phyloP scores from a whole-genome alignment of 2,797 vertebrate genomes.

The Hirundo rustica region DNA sequence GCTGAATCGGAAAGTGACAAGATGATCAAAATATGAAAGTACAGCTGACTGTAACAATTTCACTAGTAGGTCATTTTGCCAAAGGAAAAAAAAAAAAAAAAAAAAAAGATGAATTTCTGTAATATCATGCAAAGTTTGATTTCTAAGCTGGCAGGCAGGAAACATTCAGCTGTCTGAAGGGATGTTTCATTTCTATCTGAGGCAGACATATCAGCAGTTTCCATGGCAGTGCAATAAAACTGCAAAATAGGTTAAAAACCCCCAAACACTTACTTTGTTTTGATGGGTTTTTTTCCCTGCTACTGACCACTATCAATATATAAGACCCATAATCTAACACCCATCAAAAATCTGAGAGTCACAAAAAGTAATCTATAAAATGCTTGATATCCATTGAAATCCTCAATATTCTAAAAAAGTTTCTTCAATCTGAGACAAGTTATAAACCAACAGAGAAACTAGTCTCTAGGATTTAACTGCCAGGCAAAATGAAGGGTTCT shows the following conservation, averaged over 20 bases:
- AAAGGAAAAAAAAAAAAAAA: constrained; percentile 48
- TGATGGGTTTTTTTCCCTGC: not conserved
- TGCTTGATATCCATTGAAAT: not conserved
- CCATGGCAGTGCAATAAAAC: constrained; percentile 18
- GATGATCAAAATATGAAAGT: constrained; percentile 72
- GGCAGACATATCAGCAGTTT: constrained; percentile 31
- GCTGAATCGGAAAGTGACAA: constrained; percentile 72
- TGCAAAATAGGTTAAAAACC: not conserved
- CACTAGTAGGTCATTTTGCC: constrained; percentile 46
- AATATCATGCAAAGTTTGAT: constrained; percentile 65
- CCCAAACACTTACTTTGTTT: not conserved
- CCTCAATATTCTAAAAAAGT: not conserved
- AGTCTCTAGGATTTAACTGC: not conserved
- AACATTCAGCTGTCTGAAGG: constrained; percentile 44
- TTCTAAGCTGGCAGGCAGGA: constrained; percentile 44
- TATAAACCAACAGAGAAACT: not conserved
- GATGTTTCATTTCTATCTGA: constrained; percentile 52
- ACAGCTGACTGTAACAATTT: constrained; percentile 68
- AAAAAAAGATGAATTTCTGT: constrained; percentile 62
- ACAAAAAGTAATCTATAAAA: not conserved
- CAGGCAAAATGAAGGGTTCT: not conserved
- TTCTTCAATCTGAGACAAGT: not conserved
- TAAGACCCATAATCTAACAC: not conserved
- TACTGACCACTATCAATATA: not conserved
- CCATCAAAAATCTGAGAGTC: not conserved